Percentiles rank a stretch among this genome's conserved stretches.
Conservation (phyloP, 2,113 vertebrate genomes). For the Aegotheles bennettii region DNA sequence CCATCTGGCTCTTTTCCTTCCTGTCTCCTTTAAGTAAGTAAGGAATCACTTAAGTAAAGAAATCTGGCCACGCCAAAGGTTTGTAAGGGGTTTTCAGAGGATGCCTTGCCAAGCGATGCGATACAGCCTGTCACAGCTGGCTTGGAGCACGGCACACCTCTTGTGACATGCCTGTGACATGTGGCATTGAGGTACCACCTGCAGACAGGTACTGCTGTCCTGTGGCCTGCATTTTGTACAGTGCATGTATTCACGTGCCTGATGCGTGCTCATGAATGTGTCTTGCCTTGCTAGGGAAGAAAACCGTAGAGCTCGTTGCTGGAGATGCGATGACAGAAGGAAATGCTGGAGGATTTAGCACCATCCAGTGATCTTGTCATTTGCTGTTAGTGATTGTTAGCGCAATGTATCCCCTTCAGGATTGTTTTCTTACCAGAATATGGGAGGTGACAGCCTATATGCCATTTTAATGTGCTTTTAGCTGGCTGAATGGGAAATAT, state of each 20-base stretch:
- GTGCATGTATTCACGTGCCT: rapidly evolving
- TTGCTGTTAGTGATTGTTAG: neutral
- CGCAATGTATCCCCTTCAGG: neutral
- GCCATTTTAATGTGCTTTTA: neutral
- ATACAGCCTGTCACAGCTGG: neutral
- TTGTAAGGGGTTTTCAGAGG: neutral
- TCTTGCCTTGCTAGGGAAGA: neutral
- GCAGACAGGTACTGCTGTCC: neutral
- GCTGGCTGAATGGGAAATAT: neutral
- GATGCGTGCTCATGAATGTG: rapidly evolving
- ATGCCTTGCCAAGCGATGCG: neutral
- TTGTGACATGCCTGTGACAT: neutral
- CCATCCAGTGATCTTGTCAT: neutral
- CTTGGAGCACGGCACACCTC: neutral
- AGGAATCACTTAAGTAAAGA: neutral
- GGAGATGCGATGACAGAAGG: neutral
- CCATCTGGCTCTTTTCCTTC: neutral
- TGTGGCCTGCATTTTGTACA: neutral
- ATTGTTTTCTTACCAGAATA: neutral
- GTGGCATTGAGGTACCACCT: neutral
- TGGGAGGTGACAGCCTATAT: neutral
- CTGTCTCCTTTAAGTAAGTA: neutral
- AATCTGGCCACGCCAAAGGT: neutral
- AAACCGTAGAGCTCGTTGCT: neutral
- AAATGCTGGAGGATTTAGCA: neutral